phyloP scores from a whole-genome alignment of 2,113 vertebrate species.

The Todiramphus saurophagus region DNA sequence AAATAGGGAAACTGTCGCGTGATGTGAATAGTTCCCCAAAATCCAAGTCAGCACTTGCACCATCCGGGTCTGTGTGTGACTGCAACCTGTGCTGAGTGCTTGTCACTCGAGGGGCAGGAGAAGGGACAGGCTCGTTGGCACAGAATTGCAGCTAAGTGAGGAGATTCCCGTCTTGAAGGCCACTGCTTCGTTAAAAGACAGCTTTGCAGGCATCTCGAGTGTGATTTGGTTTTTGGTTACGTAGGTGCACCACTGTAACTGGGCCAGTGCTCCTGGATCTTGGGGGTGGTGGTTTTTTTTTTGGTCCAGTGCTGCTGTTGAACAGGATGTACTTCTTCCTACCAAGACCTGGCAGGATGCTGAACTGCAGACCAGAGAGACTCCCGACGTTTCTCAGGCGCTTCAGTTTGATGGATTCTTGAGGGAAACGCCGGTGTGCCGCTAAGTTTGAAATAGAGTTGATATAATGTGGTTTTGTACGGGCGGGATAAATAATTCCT shows the following conservation, averaged over 20 bases:
- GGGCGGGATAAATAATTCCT: neutral
- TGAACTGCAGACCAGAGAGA: neutral
- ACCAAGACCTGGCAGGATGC: accelerated
- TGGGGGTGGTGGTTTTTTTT: neutral
- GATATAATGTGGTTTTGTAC: neutral
- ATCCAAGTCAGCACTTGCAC: too few species aligned
- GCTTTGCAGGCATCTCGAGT: neutral
- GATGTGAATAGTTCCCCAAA: neutral
- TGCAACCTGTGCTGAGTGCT: neutral
- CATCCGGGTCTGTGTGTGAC: neutral
- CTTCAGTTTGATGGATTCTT: neutral
- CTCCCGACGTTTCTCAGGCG: neutral
- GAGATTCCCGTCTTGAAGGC: neutral
- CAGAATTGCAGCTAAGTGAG: neutral
- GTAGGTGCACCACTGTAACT: neutral
- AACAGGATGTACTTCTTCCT: neutral
- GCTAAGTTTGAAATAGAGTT: neutral
- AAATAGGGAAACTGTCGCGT: neutral
- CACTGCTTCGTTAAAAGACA: neutral
- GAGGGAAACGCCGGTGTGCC: neutral
- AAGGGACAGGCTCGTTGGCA: neutral
- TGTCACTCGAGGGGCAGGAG: neutral
- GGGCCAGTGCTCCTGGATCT: neutral
- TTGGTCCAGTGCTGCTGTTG: neutral
- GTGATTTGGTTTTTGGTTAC: neutral